phyloP scores from a whole-genome alignment of 2,888 invertebrate species.

The Acleris emargana region DNA sequence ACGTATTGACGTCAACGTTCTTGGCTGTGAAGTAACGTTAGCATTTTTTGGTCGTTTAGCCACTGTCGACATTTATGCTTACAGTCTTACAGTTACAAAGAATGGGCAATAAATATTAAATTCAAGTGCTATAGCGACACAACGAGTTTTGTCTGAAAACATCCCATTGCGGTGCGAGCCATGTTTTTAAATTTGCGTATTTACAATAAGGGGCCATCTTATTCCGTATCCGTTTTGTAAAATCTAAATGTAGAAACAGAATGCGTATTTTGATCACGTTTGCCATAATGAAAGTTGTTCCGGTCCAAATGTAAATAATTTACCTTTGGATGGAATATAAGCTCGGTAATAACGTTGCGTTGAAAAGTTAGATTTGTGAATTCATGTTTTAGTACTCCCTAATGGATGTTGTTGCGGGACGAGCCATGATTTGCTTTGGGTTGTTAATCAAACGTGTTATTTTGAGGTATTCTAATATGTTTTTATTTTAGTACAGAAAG shows the following conservation, averaged over 20 bases:
- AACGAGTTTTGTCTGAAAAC: conserved; percentile 8
- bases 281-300: conserved; percentile 49
- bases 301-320: conserved; percentile 36
- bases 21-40: no score
- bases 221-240: conserved; percentile 31
- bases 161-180: conserved; percentile 2
- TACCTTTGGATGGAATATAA: conserved; percentile 7
- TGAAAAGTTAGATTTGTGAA: conserved; percentile 21
- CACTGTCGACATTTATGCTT: neutral
- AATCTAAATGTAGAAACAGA: conserved; percentile 29
- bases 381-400: conserved; percentile 8
- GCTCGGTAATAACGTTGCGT: conserved; percentile 6
- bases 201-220: conserved; percentile 17
- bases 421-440: no score
- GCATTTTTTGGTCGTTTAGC: no score
- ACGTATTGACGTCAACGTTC: no score
- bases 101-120: conserved; percentile 12
- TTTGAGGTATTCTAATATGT: no score
- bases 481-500: no score
- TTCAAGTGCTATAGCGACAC: conserved; percentile 1
- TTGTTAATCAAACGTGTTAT: no score
- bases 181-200: conserved; percentile 11
- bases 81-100: neutral
- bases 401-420: no score
- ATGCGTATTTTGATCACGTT: conserved; percentile 46